Evolutionary conservation across 2,888 invertebrate genomes (phyloP).

Genomic region (Agrochola lychnidis): DNA sequence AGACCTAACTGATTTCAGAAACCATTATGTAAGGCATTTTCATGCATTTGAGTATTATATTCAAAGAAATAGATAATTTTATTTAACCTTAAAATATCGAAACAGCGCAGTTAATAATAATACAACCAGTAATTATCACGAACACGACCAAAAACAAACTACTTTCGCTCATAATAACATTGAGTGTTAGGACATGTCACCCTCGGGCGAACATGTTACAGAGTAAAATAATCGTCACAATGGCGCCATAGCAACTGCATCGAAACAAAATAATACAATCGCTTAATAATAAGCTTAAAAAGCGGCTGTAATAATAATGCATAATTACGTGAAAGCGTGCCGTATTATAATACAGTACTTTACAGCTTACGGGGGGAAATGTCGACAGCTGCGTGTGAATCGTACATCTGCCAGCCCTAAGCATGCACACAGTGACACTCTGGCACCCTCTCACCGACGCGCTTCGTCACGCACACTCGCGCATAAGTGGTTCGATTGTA

Average conservation of each 20-base stretch:
- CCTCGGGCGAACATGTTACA: conserved; percentile 43
- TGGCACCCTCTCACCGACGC: conserved; percentile 57
- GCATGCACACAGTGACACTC: conserved; percentile 72
- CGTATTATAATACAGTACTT: conserved; percentile 82
- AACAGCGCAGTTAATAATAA: background rate
- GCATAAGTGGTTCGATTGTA: conserved; percentile 45
- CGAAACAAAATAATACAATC: conserved; percentile 80
- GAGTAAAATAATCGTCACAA: conserved; percentile 53
- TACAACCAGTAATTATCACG: conserved; percentile 8
- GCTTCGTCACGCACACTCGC: conserved; percentile 65
- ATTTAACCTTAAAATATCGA: conserved; percentile 1
- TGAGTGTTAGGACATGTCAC: conserved; percentile 34
- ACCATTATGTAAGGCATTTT: too few relatives aligned
- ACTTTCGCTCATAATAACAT: conserved; percentile 35
- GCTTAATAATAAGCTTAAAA: conserved; percentile 81
- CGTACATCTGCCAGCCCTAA: conserved; percentile 86
- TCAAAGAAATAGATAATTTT: background rate
- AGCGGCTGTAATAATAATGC: conserved; percentile 85
- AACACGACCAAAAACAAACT: conserved; percentile 30
- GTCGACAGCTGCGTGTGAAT: conserved; percentile 86
- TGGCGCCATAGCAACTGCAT: conserved; percentile 80
- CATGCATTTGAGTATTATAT: background rate
- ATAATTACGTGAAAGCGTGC: conserved; percentile 90
- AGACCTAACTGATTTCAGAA: background rate
- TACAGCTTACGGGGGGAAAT: conserved; percentile 77